Evolutionary conservation across 2,797 vertebrate genomes (phyloP).

Genomic region (Galago senegalensis): DNA sequence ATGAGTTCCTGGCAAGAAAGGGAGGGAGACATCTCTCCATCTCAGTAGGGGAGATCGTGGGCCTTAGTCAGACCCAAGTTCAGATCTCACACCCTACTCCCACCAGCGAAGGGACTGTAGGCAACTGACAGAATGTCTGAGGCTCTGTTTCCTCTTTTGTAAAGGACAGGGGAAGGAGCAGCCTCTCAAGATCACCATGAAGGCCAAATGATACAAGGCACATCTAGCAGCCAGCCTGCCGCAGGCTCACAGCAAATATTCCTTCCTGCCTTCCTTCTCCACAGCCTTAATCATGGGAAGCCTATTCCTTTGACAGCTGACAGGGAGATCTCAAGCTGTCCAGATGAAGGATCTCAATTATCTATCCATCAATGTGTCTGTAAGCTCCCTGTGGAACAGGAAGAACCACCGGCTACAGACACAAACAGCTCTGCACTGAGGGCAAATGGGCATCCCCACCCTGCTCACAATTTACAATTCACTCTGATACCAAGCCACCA

Average conservation of each 20-base stretch:
- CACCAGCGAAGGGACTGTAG: not conserved
- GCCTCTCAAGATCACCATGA: not conserved
- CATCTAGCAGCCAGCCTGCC: not conserved
- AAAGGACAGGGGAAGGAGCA: not conserved
- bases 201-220: not conserved
- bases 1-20: not conserved
- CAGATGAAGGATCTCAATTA: not conserved
- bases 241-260: not conserved
- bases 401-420: not conserved
- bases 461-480: not conserved
- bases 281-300: not conserved
- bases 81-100: not conserved
- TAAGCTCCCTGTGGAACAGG: not conserved
- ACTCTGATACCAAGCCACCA: not conserved
- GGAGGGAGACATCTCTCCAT: not conserved
- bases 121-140: not conserved
- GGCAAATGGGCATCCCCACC: not conserved
- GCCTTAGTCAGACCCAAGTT: not conserved
- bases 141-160: slow-evolving; percentile 11
- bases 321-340: not conserved
- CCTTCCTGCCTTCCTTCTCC: not conserved
- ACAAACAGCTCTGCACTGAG: not conserved
- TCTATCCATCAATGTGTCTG: not conserved
- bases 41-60: not conserved
- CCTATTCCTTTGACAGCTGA: not conserved